A percentile compares a stretch with the other conserved stretches of the same genome.
phyloP scores from a whole-genome alignment of 2,797 vertebrate genomes.

The Hydrophis major region DNA sequence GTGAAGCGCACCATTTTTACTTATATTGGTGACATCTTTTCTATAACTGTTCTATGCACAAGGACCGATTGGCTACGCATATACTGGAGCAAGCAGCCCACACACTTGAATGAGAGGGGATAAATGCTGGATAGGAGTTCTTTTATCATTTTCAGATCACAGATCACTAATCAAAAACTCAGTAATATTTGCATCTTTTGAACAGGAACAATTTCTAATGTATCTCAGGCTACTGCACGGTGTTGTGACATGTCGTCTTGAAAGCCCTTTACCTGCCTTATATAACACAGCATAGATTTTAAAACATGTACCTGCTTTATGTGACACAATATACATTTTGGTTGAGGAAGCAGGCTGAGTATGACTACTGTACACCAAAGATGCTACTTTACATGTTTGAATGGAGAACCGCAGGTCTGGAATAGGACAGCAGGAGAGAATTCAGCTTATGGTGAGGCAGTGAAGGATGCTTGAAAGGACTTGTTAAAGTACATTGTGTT shows the following conservation, averaged over 20 bases:
- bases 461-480: neutral
- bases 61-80: neutral
- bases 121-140: slow-evolving; percentile 49
- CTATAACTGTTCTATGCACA: neutral
- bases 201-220: neutral
- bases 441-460: neutral
- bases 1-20: slow-evolving; percentile 30
- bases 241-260: neutral
- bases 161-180: slow-evolving; percentile 48
- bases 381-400: neutral
- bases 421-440: neutral
- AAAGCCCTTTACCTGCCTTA: neutral
- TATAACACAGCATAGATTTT: neutral
- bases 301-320: neutral
- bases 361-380: neutral
- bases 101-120: slow-evolving; percentile 53
- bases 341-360: neutral
- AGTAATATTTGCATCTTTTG: slow-evolving; percentile 30
- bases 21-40: slow-evolving; percentile 51
- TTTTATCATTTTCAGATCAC: slow-evolving; percentile 50
- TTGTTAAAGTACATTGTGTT: neutral
- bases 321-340: neutral
- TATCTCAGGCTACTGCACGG: neutral
- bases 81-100: slow-evolving; percentile 52
- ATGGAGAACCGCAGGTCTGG: neutral